These are phyloP conservation scores for Cephus rjabovi DNA, from an alignment of 2,888 invertebrate genomes.

Conservation along the genomic window DNA sequence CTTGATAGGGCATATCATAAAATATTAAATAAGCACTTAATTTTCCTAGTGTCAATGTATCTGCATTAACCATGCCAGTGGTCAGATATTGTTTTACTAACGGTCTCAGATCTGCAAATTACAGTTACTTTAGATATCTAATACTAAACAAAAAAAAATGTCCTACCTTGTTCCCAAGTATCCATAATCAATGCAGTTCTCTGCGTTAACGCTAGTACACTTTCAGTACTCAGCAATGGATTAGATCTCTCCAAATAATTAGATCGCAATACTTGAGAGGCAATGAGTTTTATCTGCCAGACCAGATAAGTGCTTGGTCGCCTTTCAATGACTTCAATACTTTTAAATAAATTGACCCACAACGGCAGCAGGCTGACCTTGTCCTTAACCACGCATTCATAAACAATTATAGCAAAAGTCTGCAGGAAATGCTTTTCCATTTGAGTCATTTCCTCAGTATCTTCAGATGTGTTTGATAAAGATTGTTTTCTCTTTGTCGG, in stretches of 20 bases:
- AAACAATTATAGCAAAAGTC: slow-evolving; percentile 70
- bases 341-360: slow-evolving; percentile 74
- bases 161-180: slow-evolving; percentile 69
- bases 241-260: slow-evolving; percentile 61
- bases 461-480: slow-evolving; percentile 24
- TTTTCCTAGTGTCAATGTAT: slow-evolving; percentile 63
- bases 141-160: slow-evolving; percentile 1
- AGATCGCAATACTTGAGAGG: slow-evolving; percentile 69
- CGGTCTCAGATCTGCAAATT: slow-evolving; percentile 62
- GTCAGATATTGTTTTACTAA: slow-evolving; percentile 68
- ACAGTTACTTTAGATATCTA: slow-evolving; percentile 1
- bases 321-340: slow-evolving; percentile 69
- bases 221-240: slow-evolving; percentile 72
- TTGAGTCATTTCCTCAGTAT: slow-evolving; percentile 33
- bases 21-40: slow-evolving; percentile 71
- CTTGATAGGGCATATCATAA: slow-evolving; percentile 70
- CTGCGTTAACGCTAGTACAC: slow-evolving; percentile 74
- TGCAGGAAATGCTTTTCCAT: slow-evolving; percentile 55
- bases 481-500: slow-evolving; percentile 20
- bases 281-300: slow-evolving; percentile 82
- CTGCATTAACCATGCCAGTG: slow-evolving; percentile 65
- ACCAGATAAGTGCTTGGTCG: slow-evolving; percentile 72
- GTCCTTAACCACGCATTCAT: slow-evolving; percentile 85
- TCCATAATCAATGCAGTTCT: slow-evolving; percentile 70
- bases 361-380: slow-evolving; percentile 80